Evolutionary conservation across 2,797 vertebrate species (phyloP), one percentile per base, ranked within the genome.

Genomic region (Tauraco hartlaubi): DNA sequence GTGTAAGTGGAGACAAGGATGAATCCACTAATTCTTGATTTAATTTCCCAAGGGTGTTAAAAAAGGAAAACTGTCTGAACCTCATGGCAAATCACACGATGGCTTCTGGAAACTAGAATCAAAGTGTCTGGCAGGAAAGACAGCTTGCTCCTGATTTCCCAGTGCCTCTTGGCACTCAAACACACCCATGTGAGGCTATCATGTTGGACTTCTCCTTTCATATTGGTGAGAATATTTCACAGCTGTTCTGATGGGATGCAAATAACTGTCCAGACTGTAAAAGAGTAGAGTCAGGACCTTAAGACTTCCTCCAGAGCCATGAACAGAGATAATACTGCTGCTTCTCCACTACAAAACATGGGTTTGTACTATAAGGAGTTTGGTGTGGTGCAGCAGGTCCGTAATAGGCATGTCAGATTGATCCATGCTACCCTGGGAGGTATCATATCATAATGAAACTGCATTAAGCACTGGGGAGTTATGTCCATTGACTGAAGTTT

Each of bases 21-120:
- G 85, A 90, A 94, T 79, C 88, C 61, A 79, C 59, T 73, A 92
- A 93, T 72, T 91, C 79, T 80, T 73, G n/a, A 89, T 76, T 92
- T 91, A 93, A 94, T 94, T 91, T 92, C 85, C 88, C 58, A 71
- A 63, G 52, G 35, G 76, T 19, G 35, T 91, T 91, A 71, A 75
- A 83, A 83, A 88, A 76, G 28, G 64, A 88, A 95, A 92, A 80
- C 64, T 74, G 43, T 52, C 67, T 85, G 77, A 91, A 89, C 69
- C 92, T 72, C 28, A 22, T 39, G 56, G 79, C 41, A 96, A 91
- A 86, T 92, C 82, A 92, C 61, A 83, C 1, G 6, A 43, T 29
- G 54, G 61, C 33, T 85, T 85, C 80, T 88, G 51, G 62, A 91
- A 95, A 91, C 49, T 74, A 61, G 22, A 92, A 68, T 87, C 64